phyloP scores from a whole-genome alignment of 2,113 vertebrate species.

The Odocoileus virginianus region DNA sequence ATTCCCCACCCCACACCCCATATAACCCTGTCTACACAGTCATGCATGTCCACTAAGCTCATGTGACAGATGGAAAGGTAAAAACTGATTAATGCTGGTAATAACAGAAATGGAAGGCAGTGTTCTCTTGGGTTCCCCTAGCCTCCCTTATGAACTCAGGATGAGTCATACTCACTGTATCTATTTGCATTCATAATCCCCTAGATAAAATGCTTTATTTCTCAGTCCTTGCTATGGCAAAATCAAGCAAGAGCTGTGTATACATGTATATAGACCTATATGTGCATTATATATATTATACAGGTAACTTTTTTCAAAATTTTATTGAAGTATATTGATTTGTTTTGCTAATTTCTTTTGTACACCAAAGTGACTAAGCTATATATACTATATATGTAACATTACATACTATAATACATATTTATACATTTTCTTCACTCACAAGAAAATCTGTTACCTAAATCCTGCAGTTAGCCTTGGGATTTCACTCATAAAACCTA shows the following conservation, averaged over 20 bases:
- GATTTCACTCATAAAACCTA: not conserved
- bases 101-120: not conserved
- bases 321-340: not conserved
- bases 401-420: not conserved
- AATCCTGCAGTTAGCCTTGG: not conserved
- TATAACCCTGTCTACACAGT: not conserved
- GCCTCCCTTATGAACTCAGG: not conserved
- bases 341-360: not conserved
- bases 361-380: not conserved
- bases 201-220: not conserved
- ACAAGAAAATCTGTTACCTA: not conserved
- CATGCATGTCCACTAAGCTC: not conserved
- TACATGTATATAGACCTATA: not conserved
- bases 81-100: conserved; percentile 3
- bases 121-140: not conserved
- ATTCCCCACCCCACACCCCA: fast-evolving
- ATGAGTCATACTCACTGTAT: not conserved
- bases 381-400: not conserved
- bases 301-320: not conserved
- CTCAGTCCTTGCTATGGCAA: not conserved
- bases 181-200: not conserved
- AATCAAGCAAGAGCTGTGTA: not conserved
- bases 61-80: not conserved
- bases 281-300: not conserved
- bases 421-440: not conserved